phyloP scores from a whole-genome alignment of 2,888 invertebrate species.

The Pardosa pseudoannulata region DNA sequence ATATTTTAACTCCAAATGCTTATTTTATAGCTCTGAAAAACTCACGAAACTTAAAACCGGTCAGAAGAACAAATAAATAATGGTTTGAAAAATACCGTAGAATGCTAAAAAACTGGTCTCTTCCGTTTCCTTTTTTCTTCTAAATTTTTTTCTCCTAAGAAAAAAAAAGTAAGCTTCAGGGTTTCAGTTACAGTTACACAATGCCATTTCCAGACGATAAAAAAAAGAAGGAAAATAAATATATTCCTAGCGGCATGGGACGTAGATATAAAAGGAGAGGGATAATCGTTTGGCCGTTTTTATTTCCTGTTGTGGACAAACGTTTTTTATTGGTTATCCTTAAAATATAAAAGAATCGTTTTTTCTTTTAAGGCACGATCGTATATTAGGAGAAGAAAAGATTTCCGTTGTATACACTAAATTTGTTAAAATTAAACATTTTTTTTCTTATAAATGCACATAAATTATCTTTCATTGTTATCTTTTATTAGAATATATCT shows the following conservation, averaged over 20 bases:
- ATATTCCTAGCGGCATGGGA: not conserved
- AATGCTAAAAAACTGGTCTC: constrained; percentile 1
- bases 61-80: not conserved
- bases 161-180: not conserved
- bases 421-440: too few relatives aligned
- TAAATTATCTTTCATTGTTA: too few relatives aligned
- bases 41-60: not conserved
- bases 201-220: not conserved
- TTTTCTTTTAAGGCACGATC: too few relatives aligned
- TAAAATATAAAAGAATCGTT: too few relatives aligned
- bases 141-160: not conserved
- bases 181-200: not conserved
- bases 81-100: not conserved
- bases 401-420: too few relatives aligned
- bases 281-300: not conserved
- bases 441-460: too few relatives aligned
- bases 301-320: not conserved
- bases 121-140: not conserved
- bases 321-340: constrained; percentile 2
- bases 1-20: not conserved
- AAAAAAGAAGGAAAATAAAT: not conserved
- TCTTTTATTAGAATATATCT: too few relatives aligned
- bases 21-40: not conserved
- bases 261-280: not conserved
- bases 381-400: too few relatives aligned